A percentile compares a stretch with the other conserved stretches of the same genome.
These are phyloP conservation scores for Seriola dumerili DNA, from an alignment of 2,113 vertebrate genomes.

Conservation along the genomic window DNA sequence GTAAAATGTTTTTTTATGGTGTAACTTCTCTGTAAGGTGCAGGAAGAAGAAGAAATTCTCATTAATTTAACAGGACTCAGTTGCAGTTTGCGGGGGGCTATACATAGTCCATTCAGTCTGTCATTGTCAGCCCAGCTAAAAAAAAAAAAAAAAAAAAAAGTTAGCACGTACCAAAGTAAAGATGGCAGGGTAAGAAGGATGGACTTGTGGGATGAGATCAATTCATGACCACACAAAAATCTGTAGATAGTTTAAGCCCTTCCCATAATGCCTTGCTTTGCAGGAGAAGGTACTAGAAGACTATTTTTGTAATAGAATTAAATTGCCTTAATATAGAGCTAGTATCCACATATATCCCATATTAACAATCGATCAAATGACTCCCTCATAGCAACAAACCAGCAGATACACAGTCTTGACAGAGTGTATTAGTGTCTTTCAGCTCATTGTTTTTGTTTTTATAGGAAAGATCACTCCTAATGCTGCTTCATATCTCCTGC, in stretches of 20 bases:
- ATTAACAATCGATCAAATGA: not conserved
- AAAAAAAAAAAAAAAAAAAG: conserved; percentile 27
- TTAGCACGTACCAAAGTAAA: conserved; percentile 54
- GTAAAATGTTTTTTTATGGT: not conserved
- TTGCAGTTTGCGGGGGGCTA: conserved; percentile 39
- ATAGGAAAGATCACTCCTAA: too few relatives aligned
- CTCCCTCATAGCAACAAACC: not conserved
- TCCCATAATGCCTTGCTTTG: conserved; percentile 4
- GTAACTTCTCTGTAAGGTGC: not conserved
- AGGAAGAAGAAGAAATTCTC: conserved; percentile 7
- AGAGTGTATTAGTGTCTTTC: too few relatives aligned
- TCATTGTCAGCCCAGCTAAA: conserved; percentile 50
- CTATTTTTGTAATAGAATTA: not conserved
- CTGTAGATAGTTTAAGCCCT: conserved; percentile 27
- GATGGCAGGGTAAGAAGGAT: conserved; percentile 36
- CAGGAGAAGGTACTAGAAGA: not conserved
- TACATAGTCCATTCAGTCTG: conserved; percentile 57
- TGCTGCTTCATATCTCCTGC: too few relatives aligned
- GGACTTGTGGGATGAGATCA: conserved; percentile 8
- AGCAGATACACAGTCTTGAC: too few relatives aligned
- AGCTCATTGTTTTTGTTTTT: too few relatives aligned
- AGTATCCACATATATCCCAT: not conserved
- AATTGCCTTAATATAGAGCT: not conserved
- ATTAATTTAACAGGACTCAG: conserved; percentile 42
- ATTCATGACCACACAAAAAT: conserved; percentile 27